Evolutionary conservation across 2,888 invertebrate genomes (phyloP), one percentile per base, ranked within the genome.

Genomic region (Nomada fabriciana): DNA sequence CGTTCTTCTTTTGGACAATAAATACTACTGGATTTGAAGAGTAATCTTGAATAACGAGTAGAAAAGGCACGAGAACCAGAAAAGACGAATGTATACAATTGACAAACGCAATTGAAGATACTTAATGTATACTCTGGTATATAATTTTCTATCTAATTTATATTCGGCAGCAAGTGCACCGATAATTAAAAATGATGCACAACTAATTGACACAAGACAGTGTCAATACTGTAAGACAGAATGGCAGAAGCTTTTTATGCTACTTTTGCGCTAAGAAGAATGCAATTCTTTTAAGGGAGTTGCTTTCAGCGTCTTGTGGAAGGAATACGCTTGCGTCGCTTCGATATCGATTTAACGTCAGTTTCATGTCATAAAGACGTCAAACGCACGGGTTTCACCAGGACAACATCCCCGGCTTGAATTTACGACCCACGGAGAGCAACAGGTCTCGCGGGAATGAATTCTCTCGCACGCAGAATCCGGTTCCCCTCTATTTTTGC

Each of bases 351-450:
- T 94, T 94, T 93, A 91, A 92, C 83, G 94, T 94, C 94, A 94
- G 88, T 80, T 80, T 86, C 91, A 80, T 90, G 91, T 94, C 94
- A 94, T 94, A 94, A 94, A 94, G 93, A 93, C 92, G 93, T 94
- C 94, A 94, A 92, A 93, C 91, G 88, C 93, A 93, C 93, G 91
- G 89, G 93, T 93, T 92, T 90, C 93, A 94, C 90, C 94, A 94
- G 94, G 94, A 91, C 93, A 94, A 92, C 94, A 94, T 94, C 93
- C 91, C 90, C 90, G 91, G 90, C 85, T 64, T 82, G 91, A 93
- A 94, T 93, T 93, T 94, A 93, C 92, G 93, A 93, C 85, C 89
- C 76, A 75, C 75, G 11, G 64, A 15, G 43, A 87, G 92, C 93
- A 93, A 93, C 93, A 93, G 91, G 93, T 93, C 81, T 76, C 83